These are phyloP conservation scores for Drosophila anomalata DNA, from an alignment of 2,888 invertebrate genomes.

Conservation along the genomic window DNA sequence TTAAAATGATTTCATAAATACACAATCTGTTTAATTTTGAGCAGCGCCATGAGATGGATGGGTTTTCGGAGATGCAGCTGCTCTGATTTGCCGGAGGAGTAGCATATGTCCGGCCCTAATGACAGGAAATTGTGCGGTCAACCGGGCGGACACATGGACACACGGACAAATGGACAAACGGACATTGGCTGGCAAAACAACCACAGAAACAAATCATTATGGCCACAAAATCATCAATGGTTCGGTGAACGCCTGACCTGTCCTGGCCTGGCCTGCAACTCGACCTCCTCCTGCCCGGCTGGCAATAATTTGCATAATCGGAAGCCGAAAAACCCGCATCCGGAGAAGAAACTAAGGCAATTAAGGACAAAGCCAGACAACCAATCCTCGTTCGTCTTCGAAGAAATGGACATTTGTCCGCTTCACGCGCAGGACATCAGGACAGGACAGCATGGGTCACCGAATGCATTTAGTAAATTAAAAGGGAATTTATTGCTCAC, in stretches of 20 bases:
- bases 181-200: constrained; percentile 20
- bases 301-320: constrained; percentile 71
- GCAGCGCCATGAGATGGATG: constrained; percentile 22
- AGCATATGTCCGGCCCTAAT: constrained; percentile 72
- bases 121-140: constrained; percentile 78
- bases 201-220: constrained; percentile 76
- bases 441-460: constrained; percentile 50
- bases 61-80: neutral
- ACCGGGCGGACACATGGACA: constrained; percentile 28
- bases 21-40: constrained; percentile 56
- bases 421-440: constrained; percentile 57
- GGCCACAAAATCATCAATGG: constrained; percentile 66
- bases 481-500: constrained; percentile 79
- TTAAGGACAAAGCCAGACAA: constrained; percentile 59
- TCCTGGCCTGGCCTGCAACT: neutral
- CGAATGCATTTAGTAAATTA: constrained; percentile 79
- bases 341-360: constrained; percentile 17
- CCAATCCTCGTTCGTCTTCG: constrained; percentile 69
- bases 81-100: constrained; percentile 50
- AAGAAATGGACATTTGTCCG: constrained; percentile 69
- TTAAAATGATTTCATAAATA: constrained; percentile 57
- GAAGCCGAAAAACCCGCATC: constrained; percentile 37
- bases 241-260: constrained; percentile 7
- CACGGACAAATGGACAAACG: constrained; percentile 14
- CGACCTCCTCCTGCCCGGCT: constrained; percentile 25